Percentiles rank a stretch among this genome's conserved stretches.
Conservation (phyloP, 2,113 vertebrate species). For the Scalopus aquaticus region DNA sequence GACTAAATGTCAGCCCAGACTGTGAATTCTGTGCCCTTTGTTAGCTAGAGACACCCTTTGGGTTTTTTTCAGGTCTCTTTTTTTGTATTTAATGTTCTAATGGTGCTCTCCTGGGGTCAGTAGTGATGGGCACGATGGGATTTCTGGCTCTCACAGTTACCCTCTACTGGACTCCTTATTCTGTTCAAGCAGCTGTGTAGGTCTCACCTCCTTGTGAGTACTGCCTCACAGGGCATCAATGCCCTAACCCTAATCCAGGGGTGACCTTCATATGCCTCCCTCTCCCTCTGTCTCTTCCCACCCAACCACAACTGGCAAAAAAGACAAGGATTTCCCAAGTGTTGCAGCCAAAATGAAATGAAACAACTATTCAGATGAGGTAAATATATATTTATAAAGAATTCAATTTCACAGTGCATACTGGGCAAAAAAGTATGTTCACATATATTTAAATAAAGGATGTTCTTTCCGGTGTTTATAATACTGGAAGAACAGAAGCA, state of each 20-base stretch:
- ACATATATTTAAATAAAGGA: background rate
- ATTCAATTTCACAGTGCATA: background rate
- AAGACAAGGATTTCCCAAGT: background rate
- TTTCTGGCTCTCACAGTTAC: conserved; percentile 12
- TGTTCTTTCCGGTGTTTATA: background rate
- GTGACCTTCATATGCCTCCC: background rate
- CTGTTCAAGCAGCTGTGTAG: conserved; percentile 46
- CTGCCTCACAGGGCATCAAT: background rate
- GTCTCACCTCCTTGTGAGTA: background rate
- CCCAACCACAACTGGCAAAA: background rate
- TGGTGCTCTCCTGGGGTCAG: conserved; percentile 33
- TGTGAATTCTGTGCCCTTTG: background rate
- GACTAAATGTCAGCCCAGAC: background rate
- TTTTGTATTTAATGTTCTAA: background rate
- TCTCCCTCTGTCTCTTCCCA: background rate
- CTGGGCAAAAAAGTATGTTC: background rate
- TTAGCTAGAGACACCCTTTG: background rate
- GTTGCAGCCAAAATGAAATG: background rate
- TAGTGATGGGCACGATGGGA: background rate
- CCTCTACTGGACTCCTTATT: conserved; percentile 27
- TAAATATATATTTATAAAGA: background rate
- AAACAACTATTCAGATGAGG: background rate
- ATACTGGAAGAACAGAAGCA: background rate
- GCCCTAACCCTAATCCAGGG: conserved; percentile 23
- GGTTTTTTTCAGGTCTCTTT: background rate